phyloP scores from a whole-genome alignment of 2,888 invertebrate genomes.

The Heliconius aoede region DNA sequence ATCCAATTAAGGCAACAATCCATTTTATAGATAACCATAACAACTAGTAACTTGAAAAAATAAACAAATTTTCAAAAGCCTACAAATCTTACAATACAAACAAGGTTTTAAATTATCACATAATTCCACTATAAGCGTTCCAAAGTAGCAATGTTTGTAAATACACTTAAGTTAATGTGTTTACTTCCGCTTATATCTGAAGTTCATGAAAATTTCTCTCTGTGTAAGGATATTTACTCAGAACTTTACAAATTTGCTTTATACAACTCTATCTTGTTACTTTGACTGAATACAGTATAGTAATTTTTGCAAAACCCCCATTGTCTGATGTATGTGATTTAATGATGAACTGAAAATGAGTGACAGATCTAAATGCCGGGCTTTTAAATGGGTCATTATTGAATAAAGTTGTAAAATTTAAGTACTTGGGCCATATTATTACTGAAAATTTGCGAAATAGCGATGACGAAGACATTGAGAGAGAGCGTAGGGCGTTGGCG shows the following conservation, averaged over 20 bases:
- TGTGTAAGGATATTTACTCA: constrained; percentile 37
- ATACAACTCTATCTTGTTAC: constrained; percentile 36
- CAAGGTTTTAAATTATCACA: constrained; percentile 33
- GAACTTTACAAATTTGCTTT: constrained; percentile 38
- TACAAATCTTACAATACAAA: background rate
- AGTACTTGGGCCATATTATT: no score
- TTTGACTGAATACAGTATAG: constrained; percentile 12
- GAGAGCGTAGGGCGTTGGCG: no score
- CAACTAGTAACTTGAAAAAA: background rate
- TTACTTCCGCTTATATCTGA: constrained; percentile 37
- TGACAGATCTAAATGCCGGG: no score
- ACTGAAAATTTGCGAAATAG: no score
- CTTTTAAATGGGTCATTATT: no score
- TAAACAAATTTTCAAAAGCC: background rate
- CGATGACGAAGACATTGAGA: no score
- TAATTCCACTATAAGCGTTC: constrained; percentile 34
- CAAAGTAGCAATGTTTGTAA: constrained; percentile 35
- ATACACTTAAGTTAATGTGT: constrained; percentile 42
- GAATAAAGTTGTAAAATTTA: no score
- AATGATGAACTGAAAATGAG: background rate
- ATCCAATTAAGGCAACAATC: background rate
- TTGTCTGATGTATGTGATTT: background rate
- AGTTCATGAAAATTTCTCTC: constrained; percentile 40
- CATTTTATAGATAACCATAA: background rate
- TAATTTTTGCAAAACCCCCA: constrained; percentile 17